Evolutionary conservation across 2,113 vertebrate genomes (phyloP).

Genomic region (Vimba vimba): DNA sequence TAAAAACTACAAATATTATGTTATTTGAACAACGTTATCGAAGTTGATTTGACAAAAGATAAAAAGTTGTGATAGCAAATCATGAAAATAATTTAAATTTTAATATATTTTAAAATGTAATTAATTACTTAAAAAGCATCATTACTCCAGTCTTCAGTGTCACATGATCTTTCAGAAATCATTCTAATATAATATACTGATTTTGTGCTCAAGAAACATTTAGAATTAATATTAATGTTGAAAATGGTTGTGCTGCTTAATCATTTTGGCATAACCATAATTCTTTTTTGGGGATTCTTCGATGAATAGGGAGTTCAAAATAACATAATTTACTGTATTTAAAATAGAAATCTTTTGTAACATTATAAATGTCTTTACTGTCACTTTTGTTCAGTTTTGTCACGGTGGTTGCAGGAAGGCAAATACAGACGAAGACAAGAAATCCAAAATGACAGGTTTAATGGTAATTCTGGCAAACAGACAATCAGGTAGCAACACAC

Average conservation of each 20-base stretch:
- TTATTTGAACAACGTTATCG: no score
- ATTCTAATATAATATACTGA: neutral
- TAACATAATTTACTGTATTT: neutral
- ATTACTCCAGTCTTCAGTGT: neutral
- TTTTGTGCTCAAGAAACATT: neutral
- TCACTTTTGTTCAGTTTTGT: neutral
- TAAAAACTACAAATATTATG: no score
- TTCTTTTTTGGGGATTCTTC: neutral
- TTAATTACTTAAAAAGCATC: neutral
- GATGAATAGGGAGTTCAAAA: neutral
- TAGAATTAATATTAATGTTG: neutral
- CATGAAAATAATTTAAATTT: neutral
- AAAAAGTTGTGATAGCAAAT: no score
- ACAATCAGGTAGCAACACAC: no score
- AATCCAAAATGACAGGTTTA: no score
- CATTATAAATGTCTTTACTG: neutral
- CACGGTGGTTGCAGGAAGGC: no score
- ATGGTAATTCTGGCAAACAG: no score
- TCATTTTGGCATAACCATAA: neutral
- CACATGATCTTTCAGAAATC: neutral
- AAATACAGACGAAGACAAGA: no score
- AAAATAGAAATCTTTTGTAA: neutral
- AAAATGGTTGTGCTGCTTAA: neutral
- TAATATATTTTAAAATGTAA: neutral
- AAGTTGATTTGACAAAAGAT: no score